Percentiles rank a stretch among this genome's conserved stretches.
These are phyloP conservation scores for Leucosticte australis DNA, from an alignment of 2,113 vertebrate genomes.

Conservation along the genomic window DNA sequence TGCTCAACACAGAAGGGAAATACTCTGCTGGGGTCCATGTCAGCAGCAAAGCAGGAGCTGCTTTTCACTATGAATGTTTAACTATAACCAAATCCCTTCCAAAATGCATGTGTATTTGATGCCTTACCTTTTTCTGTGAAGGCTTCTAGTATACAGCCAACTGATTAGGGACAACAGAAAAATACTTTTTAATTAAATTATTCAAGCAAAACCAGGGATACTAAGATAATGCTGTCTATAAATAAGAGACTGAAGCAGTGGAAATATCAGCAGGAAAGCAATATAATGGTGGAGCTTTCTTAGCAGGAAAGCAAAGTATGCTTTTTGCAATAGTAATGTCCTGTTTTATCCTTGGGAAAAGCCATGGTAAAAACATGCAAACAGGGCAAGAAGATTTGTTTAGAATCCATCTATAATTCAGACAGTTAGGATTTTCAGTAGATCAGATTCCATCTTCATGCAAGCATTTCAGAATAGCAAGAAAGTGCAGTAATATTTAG, in stretches of 20 bases:
- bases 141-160: background rate
- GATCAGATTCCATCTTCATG: background rate
- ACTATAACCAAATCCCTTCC: background rate
- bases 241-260: background rate
- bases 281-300: background rate
- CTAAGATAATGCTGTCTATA: background rate
- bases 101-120: background rate
- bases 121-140: background rate
- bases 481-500: background rate
- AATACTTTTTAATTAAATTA: background rate
- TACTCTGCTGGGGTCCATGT: background rate
- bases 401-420: background rate
- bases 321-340: background rate
- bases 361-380: background rate
- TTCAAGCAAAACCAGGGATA: background rate
- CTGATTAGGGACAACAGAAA: background rate
- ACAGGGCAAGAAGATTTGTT: background rate
- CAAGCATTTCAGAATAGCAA: background rate
- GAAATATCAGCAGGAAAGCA: background rate
- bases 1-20: background rate
- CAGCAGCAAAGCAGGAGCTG: background rate
- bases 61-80: background rate
- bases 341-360: background rate
- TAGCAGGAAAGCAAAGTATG: background rate
- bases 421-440: background rate